Conservation (phyloP, 2,888 invertebrate species). For the Chrysina gloriosa region DNA sequence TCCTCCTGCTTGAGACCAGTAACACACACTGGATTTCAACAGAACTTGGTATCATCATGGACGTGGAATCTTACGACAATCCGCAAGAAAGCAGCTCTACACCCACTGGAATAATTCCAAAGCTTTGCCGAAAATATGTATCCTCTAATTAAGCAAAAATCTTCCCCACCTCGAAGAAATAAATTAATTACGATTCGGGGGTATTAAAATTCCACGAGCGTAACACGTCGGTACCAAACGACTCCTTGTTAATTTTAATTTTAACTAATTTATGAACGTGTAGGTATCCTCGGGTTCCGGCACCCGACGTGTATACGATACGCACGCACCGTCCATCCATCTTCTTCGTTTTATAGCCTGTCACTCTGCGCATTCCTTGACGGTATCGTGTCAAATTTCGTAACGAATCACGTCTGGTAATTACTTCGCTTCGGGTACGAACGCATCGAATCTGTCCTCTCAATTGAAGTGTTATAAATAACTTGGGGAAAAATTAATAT, state of each 20-base stretch:
- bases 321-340: not conserved
- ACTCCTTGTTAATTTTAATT: not conserved
- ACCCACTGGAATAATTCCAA: too few species aligned
- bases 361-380: constrained; percentile 16
- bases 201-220: too few species aligned
- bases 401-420: constrained; percentile 22
- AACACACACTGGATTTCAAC: too few species aligned
- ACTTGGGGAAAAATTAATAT: not conserved
- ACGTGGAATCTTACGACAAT: too few species aligned
- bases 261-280: not conserved
- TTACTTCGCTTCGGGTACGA: not conserved
- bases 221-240: not conserved
- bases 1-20: too few species aligned
- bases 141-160: too few species aligned
- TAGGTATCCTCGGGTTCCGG: not conserved
- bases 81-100: too few species aligned
- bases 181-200: too few species aligned
- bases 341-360: constrained; percentile 27
- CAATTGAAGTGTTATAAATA: not conserved
- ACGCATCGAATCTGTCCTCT: not conserved
- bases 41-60: too few species aligned
- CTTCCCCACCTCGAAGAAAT: too few species aligned
- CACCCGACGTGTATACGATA: not conserved
- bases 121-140: too few species aligned
- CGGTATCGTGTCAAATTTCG: constrained; percentile 16